Percentiles rank a stretch among this genome's conserved stretches.
phyloP scores from a whole-genome alignment of 2,797 vertebrate species.

The Tokudaia muenninki region DNA sequence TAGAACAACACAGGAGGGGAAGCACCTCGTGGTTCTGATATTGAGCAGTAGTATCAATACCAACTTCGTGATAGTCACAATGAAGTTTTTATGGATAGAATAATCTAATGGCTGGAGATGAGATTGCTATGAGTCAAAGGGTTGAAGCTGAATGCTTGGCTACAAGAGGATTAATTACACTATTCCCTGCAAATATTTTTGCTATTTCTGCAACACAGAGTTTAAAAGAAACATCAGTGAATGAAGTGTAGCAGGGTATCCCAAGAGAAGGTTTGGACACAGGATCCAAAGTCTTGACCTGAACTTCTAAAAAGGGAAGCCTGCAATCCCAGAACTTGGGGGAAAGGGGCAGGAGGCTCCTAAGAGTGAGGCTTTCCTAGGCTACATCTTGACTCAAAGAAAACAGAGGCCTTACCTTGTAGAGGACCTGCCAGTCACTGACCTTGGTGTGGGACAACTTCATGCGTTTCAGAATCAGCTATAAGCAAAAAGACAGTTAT shows the following conservation, averaged over 20 bases:
- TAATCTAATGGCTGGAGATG: background rate
- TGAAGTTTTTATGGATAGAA: slow-evolving; percentile 36
- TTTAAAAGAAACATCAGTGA: background rate
- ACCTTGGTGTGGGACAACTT: slow-evolving; percentile 94
- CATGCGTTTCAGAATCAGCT: slow-evolving; percentile 96
- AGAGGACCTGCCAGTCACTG: slow-evolving; percentile 95
- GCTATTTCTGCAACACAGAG: slow-evolving; percentile 10
- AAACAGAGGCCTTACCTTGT: slow-evolving; percentile 90
- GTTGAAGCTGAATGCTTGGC: background rate
- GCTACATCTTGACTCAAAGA: background rate
- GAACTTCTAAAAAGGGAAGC: background rate
- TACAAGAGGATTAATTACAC: background rate
- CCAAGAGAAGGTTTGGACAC: background rate
- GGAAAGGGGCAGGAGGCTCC: no score
- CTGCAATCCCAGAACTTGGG: background rate
- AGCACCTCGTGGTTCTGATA: background rate
- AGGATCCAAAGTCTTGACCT: slow-evolving; percentile 82
- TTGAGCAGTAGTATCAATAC: background rate
- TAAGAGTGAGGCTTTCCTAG: background rate
- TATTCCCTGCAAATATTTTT: slow-evolving; percentile 19
- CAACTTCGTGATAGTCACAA: background rate
- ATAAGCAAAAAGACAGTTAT: slow-evolving; percentile 40
- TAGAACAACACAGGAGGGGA: no score
- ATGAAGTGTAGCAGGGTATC: background rate
- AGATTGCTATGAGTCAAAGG: background rate